A percentile compares a stretch with the other conserved stretches of the same genome.
These are phyloP conservation scores for Crocodylus rhombifer DNA, from an alignment of 2,797 vertebrate genomes.

Conservation along the genomic window DNA sequence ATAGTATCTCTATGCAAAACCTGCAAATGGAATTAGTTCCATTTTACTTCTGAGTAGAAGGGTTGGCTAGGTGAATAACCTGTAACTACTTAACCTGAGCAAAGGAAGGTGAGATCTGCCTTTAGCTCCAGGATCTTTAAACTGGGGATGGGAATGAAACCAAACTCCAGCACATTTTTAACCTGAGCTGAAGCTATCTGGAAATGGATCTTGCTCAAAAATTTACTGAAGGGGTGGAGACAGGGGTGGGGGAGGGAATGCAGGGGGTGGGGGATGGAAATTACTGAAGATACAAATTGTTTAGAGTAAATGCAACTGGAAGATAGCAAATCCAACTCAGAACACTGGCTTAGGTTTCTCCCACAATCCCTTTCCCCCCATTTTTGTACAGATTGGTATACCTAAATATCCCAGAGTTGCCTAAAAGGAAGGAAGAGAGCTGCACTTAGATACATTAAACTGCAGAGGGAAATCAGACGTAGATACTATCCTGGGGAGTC, in stretches of 20 bases:
- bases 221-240: background rate
- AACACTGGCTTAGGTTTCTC: slow-evolving; percentile 51
- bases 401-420: slow-evolving; percentile 56
- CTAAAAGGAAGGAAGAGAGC: slow-evolving; percentile 25
- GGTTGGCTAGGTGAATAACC: background rate
- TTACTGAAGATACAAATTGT: background rate
- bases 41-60: background rate
- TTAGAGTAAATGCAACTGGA: background rate
- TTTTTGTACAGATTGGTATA: slow-evolving; percentile 53
- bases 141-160: background rate
- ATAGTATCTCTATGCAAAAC: background rate
- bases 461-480: background rate
- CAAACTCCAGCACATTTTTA: background rate
- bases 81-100: background rate
- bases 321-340: background rate
- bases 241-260: background rate
- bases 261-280: background rate
- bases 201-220: background rate
- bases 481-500: background rate
- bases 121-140: background rate
- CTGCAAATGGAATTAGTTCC: background rate
- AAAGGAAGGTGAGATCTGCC: background rate
- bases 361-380: slow-evolving; percentile 38
- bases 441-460: background rate
- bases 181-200: background rate